Percentiles rank a stretch among this genome's conserved stretches.
Evolutionary conservation across 2,113 vertebrate species (phyloP).

Genomic region (Leuciscus idus): DNA sequence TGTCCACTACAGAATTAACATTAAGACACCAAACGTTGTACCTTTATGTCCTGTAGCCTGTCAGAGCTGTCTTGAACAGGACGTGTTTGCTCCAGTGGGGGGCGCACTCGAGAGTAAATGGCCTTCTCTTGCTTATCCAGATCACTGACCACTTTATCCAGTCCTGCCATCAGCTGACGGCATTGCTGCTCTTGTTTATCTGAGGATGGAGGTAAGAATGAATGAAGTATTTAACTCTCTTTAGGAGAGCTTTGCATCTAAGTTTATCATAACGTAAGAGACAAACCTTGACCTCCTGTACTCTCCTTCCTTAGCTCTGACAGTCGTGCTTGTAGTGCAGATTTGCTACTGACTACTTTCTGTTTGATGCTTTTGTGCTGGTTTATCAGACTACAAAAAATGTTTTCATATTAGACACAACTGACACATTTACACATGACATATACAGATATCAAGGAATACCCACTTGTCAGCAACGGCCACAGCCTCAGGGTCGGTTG

Average conservation of each 20-base stretch:
- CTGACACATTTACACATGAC: not conserved
- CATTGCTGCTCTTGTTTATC: slow-evolving; percentile 88
- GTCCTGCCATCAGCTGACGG: slow-evolving; percentile 87
- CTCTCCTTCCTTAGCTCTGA: slow-evolving; percentile 82
- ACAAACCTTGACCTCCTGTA: slow-evolving; percentile 73
- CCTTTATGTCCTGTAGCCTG: slow-evolving; percentile 87
- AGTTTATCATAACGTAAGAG: not conserved
- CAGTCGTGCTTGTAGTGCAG: slow-evolving; percentile 75
- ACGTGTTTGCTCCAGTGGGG: slow-evolving; percentile 88
- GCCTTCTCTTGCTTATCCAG: slow-evolving; percentile 92
- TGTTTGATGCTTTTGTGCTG: slow-evolving; percentile 81
- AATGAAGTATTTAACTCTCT: not conserved
- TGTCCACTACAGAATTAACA: not conserved
- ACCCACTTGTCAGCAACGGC: slow-evolving; percentile 84
- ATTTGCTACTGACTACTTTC: slow-evolving; percentile 80
- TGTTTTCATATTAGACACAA: not conserved
- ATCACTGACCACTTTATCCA: slow-evolving; percentile 88
- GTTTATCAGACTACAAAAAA: slow-evolving; percentile 75
- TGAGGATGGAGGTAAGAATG: slow-evolving; percentile 58
- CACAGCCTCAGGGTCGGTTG: slow-evolving; percentile 84
- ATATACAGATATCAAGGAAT: not conserved
- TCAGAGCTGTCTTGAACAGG: slow-evolving; percentile 88
- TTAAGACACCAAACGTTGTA: slow-evolving; percentile 53
- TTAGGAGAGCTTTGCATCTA: not conserved
- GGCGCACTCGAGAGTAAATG: slow-evolving; percentile 83